Base-by-base conservation (phyloP, 92 coral and sea anemone genomes). In the Porites lobata region DNA sequence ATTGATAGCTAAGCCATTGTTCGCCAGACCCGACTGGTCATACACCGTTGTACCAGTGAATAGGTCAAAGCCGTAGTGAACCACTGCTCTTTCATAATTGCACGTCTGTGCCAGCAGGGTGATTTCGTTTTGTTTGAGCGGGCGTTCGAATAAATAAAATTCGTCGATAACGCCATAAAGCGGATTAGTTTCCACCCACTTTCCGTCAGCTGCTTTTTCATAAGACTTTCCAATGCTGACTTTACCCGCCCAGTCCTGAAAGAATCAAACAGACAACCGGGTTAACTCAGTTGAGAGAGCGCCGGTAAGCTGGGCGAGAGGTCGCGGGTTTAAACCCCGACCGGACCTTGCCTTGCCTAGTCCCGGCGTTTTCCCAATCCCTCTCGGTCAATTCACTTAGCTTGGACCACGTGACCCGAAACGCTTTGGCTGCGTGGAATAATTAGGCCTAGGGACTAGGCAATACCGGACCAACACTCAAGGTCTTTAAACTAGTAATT, bases 21-120 rank as follows among this genome's bases (percentile, higher is more conserved):
- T 97, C 8, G 98, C 99, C 69, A 97, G 88, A 9, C 99, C 99
- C 4, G 99, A 97, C 78, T 95, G 99, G 85, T 97, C 99, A 70
- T 93, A 90, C 50, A 98, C 93, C 10, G 87, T 87, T 69, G 86
- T 54, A 7, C 96, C 98, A 53, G 93, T 92, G 65, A 93, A 94
- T 76, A 92, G 75, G 75, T 97, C 94, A 79, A 97, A 97, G 10
- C 99, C 99, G 75, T 93, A 92, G 84, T 97, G 97, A 8, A 95
- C 78, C 65, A 97, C 98, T n/a, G 90, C 90, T 52, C 95, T 85
- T 73, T 92, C 89, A 65, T 89, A 96, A 85, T 96, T 93, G 81
- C 99, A 98, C 14, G 96, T 90, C 78, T 96, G 95, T 9, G 96
- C 95, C 29, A 98, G 93, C 51, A 93, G 87, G 72, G 84, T 92